Percentiles rank a stretch among this genome's conserved stretches.
phyloP scores from a whole-genome alignment of 2,888 invertebrate species.

The Amiota mariae region DNA sequence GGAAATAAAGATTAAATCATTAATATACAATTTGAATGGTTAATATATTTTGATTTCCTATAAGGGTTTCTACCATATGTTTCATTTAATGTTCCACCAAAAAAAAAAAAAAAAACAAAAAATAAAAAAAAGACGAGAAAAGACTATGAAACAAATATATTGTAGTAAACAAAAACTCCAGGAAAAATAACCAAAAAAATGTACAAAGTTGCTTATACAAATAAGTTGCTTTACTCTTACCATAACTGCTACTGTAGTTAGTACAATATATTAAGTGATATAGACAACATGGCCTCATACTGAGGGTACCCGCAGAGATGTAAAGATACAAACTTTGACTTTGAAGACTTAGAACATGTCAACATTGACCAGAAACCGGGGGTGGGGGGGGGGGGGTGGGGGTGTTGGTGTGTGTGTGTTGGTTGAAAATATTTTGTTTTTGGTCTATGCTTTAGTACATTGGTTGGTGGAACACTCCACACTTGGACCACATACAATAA shows the following conservation, averaged over 20 bases:
- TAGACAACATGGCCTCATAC: neutral
- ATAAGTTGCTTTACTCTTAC: neutral
- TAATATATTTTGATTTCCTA: too few species aligned
- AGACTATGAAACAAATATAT: neutral
- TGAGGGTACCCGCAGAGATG: slow-evolving; percentile 2
- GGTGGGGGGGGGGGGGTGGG: too few species aligned
- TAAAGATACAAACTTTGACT: neutral
- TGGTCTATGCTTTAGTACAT: too few species aligned
- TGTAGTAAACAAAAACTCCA: neutral
- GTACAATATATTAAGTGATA: neutral
- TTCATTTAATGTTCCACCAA: too few species aligned
- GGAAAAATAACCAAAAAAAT: neutral
- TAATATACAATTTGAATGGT: too few species aligned
- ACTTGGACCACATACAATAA: too few species aligned
- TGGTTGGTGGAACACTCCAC: too few species aligned
- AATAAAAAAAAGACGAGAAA: neutral
- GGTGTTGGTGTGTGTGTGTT: too few species aligned
- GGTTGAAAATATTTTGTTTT: too few species aligned
- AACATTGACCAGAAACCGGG: too few species aligned
- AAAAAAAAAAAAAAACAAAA: neutral
- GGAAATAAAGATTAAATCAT: too few species aligned
- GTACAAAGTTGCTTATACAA: neutral
- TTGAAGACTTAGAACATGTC: neutral
- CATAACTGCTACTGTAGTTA: neutral
- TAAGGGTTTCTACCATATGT: too few species aligned